Evolutionary conservation across 2,113 vertebrate genomes (phyloP), one percentile per base, ranked within the genome.

Genomic region (Gnathonemus echidnorhynchus): DNA sequence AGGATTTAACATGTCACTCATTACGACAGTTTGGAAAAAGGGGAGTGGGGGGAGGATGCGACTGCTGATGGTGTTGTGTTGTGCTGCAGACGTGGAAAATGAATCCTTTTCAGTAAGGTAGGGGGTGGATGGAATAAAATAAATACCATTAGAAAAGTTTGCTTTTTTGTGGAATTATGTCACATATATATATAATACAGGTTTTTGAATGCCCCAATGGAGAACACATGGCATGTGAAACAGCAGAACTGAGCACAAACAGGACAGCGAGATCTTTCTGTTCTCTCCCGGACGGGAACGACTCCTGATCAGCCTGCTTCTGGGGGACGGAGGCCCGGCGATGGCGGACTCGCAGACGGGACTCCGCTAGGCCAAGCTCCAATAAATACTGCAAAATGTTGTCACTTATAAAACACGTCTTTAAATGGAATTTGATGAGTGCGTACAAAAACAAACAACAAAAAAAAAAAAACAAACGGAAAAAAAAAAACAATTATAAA

Each of bases 361-460:
- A 70, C 86, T 52, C 90, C 84, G 42, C 88, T n/a, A 89, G 90
- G 49, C 42, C 50, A 70, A 48, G 48, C 35, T 87, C 42, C 87
- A 88, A 88, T 66, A 86, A 90, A 90, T 90, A 90, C 85, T 62
- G 90, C 88, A 74, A 70, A 31, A 70, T 11, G 49, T 70, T 53
- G 88, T 74, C 74, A 53, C 35, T 83, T 58, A 74, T 11, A 89
- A 89, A 85, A 87, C 31, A 56, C 50, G 9, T 49, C 49, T 83
- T 90, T 35, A 80, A 58, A 90, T 50, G 70, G 86, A 90, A 90
- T 77, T 90, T 24, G 19, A 45, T 45, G 39, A 90, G 31, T 53
- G 87, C 70, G n/a, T 90, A 86, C 50, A 89, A 88, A 91, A 89
- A 53, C n/a, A 62, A 46, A 53, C 15, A 19, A 56, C 3, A 58